A percentile compares a stretch with the other conserved stretches of the same genome.
phyloP scores from a whole-genome alignment of 2,113 vertebrate genomes.

The Passer domesticus region DNA sequence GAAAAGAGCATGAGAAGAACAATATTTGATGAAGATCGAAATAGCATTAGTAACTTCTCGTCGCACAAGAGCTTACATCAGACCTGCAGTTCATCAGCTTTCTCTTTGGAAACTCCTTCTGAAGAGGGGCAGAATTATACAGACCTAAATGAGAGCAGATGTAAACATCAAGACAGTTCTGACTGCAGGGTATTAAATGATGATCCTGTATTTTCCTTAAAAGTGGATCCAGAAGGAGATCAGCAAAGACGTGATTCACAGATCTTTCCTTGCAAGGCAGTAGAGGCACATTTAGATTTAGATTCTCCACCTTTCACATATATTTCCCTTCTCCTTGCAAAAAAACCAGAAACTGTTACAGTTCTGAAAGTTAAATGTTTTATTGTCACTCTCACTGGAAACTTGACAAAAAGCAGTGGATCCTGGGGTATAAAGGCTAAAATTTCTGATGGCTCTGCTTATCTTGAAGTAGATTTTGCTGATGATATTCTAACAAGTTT shows the following conservation, averaged over 20 bases:
- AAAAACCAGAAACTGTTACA: conserved; percentile 8
- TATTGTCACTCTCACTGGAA: conserved; percentile 93
- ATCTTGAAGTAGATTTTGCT: conserved; percentile 88
- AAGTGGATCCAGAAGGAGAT: neutral
- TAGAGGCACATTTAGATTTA: neutral
- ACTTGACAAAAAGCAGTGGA: conserved; percentile 80
- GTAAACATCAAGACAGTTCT: neutral
- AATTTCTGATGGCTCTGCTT: conserved; percentile 90
- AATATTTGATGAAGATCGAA: neutral
- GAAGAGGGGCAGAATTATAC: neutral
- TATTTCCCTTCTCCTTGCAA: conserved; percentile 37
- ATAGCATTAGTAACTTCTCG: neutral
- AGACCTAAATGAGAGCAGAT: neutral
- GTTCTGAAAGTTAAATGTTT: conserved; percentile 84
- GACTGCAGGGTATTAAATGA: neutral
- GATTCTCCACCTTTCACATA: conserved; percentile 45
- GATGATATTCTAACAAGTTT: conserved; percentile 84
- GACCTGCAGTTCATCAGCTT: neutral
- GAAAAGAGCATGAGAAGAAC: neutral
- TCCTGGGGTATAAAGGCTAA: conserved; percentile 84
- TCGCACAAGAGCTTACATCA: neutral
- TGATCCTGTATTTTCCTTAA: neutral
- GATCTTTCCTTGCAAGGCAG: neutral
- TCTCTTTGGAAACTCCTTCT: neutral
- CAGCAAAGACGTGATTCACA: neutral